These are phyloP conservation scores for Periphyllus acericola DNA, from an alignment of 2,888 invertebrate genomes.

Conservation along the genomic window DNA sequence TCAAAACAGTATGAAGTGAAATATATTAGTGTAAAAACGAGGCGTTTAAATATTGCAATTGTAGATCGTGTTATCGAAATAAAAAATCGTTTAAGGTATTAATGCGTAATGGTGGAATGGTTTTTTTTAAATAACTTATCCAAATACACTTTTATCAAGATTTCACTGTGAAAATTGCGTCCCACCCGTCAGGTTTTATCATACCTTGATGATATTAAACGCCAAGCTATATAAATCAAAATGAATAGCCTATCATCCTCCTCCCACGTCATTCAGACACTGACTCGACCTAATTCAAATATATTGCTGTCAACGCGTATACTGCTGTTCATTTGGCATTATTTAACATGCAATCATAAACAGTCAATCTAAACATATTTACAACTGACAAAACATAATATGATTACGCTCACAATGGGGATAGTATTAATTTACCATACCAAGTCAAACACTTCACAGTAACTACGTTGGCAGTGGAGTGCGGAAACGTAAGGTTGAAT, in stretches of 20 bases:
- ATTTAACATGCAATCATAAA: slow-evolving; percentile 13
- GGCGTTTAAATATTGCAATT: too few relatives aligned
- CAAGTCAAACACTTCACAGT: slow-evolving; percentile 17
- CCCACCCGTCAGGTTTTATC: neutral
- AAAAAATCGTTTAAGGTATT: too few relatives aligned
- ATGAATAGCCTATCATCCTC: neutral
- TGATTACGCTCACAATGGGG: slow-evolving; percentile 17
- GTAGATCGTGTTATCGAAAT: too few relatives aligned
- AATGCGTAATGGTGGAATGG: too few relatives aligned
- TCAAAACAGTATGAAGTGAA: too few relatives aligned
- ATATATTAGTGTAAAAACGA: too few relatives aligned
- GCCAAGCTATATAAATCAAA: neutral
- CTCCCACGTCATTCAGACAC: neutral
- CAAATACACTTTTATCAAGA: too few relatives aligned
- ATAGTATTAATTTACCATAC: slow-evolving; percentile 17
- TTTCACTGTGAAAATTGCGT: neutral
- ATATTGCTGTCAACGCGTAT: neutral
- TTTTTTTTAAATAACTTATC: too few relatives aligned
- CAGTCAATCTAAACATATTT: slow-evolving; percentile 25
- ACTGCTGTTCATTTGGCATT: slow-evolving; percentile 2
- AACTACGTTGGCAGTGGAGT: neutral
- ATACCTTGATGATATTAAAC: neutral
- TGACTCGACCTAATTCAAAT: slow-evolving; percentile 19
- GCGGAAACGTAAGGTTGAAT: neutral
- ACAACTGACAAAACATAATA: slow-evolving; percentile 14